These are phyloP conservation scores for Saturnia pavonia DNA, from an alignment of 2,888 invertebrate genomes.

Conservation along the genomic window DNA sequence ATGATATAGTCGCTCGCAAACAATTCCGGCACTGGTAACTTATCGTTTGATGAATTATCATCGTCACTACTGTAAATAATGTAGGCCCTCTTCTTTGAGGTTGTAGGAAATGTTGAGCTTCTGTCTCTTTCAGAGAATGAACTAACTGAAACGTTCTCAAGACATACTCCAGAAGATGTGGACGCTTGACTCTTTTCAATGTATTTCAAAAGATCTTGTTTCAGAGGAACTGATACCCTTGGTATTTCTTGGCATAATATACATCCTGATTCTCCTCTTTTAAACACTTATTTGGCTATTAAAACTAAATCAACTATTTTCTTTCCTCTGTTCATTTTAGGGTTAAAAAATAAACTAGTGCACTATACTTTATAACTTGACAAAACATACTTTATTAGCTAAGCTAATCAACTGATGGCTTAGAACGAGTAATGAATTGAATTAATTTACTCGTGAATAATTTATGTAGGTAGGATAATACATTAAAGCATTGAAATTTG, in stretches of 20 bases:
- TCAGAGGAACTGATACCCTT: too few relatives aligned
- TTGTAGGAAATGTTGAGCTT: too few relatives aligned
- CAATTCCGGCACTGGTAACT: too few relatives aligned
- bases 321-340: not conserved
- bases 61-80: too few relatives aligned
- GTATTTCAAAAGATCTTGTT: too few relatives aligned
- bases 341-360: not conserved
- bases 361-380: not conserved
- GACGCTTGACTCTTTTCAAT: too few relatives aligned
- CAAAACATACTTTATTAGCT: not conserved
- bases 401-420: not conserved
- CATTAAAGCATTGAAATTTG: not conserved
- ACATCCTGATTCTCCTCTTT: not conserved
- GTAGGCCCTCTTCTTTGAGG: too few relatives aligned
- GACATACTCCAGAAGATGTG: too few relatives aligned
- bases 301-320: not conserved
- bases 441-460: not conserved
- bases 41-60: too few relatives aligned
- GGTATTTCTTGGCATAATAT: not conserved
- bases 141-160: too few relatives aligned
- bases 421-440: not conserved
- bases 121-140: too few relatives aligned
- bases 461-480: not conserved
- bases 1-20: too few relatives aligned
- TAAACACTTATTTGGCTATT: not conserved